Evolutionary conservation across 2,888 invertebrate genomes (phyloP).

Genomic region (Iselma pallidipennis): DNA sequence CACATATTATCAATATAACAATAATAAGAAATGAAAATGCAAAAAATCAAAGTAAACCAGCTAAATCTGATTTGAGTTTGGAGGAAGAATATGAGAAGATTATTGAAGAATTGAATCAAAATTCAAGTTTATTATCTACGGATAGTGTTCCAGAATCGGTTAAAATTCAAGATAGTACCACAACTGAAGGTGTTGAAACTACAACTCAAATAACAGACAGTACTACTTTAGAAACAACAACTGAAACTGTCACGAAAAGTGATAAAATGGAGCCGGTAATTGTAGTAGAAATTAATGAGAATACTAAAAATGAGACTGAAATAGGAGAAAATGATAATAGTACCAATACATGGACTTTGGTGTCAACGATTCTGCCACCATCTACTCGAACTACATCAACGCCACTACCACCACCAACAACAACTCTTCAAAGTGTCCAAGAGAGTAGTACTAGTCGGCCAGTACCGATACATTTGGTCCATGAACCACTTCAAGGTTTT

Average conservation of each 20-base stretch:
- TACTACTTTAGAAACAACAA: conserved; percentile 20
- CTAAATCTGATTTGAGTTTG: conserved; percentile 39
- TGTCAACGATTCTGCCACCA: conserved; percentile 61
- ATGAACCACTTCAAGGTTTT: conserved; percentile 63
- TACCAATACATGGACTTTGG: conserved; percentile 59
- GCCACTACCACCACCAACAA: conserved; percentile 29
- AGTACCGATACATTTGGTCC: conserved; percentile 59
- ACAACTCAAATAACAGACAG: conserved; percentile 20
- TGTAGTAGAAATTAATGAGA: conserved; percentile 32
- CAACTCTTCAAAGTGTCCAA: conserved; percentile 14
- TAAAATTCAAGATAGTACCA: conserved; percentile 43
- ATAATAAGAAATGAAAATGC: conserved; percentile 29
- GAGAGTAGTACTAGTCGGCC: conserved; percentile 39
- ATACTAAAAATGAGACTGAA: conserved; percentile 14
- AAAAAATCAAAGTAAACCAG: conserved; percentile 34
- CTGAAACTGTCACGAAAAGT: conserved; percentile 14
- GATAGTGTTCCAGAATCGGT: conserved; percentile 22
- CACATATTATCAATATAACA: conserved; percentile 35
- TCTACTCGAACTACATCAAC: conserved; percentile 37
- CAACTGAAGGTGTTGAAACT: conserved; percentile 25
- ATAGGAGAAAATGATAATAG: background rate
- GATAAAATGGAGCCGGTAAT: conserved; percentile 29
- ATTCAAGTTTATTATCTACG: conserved; percentile 19
- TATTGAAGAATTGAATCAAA: conserved; percentile 10
- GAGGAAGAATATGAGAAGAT: conserved; percentile 26